A percentile compares a stretch with the other conserved stretches of the same genome.
These are phyloP conservation scores for Salvelinus sp. DNA, from an alignment of 2,113 vertebrate genomes.

Conservation along the genomic window DNA sequence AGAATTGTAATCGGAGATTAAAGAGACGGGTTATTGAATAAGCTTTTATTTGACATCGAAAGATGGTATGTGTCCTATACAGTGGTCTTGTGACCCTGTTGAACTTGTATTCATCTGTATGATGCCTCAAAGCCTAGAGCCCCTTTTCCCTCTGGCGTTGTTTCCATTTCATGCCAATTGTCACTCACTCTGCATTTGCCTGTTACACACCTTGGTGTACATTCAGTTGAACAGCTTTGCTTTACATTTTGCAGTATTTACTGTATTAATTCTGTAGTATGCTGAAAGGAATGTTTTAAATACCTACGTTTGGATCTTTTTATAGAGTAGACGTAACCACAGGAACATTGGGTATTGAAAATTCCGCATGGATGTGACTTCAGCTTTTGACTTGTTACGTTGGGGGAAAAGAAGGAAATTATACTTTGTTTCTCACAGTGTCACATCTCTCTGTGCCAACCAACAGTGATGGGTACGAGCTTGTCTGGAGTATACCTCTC, in stretches of 20 bases:
- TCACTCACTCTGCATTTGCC: conserved; percentile 11
- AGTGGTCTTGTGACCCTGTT: background rate
- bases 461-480: conserved; percentile 5
- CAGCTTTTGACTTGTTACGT: background rate
- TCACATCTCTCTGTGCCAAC: conserved; percentile 7
- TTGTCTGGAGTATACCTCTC: conserved; percentile 16
- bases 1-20: conserved; percentile 56
- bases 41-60: too few relatives aligned
- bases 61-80: conserved; percentile 1
- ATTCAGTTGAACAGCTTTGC: background rate
- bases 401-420: background rate
- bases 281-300: conserved; percentile 22
- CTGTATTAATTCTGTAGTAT: conserved; percentile 47
- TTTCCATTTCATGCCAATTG: conserved; percentile 21
- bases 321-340: background rate
- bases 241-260: conserved; percentile 39
- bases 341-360: background rate
- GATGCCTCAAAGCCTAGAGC: conserved; percentile 6
- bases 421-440: conserved; percentile 15
- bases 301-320: conserved; percentile 21
- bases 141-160: conserved; percentile 40
- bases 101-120: conserved; percentile 5
- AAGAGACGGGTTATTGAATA: conserved; percentile 22
- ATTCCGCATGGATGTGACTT: background rate
- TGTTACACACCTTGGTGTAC: background rate